These are phyloP conservation scores for Drosophila limbata DNA, from an alignment of 2,888 invertebrate species.

Conservation along the genomic window DNA sequence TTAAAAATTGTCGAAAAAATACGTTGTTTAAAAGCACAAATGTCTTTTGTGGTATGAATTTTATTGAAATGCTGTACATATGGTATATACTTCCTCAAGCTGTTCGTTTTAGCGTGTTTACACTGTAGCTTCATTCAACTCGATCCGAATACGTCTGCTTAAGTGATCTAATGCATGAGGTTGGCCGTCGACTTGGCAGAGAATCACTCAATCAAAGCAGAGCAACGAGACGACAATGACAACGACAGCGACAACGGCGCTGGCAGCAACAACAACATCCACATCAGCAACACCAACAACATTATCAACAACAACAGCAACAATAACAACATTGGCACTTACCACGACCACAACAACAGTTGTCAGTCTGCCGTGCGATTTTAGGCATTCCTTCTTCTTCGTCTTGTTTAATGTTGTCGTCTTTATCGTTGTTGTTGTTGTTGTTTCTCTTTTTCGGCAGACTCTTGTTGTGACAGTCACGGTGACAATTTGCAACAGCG, in stretches of 20 bases:
- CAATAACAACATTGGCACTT: constrained; percentile 26
- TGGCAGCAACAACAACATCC: constrained; percentile 1
- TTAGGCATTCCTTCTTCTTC: constrained; percentile 38
- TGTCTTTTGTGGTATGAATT: too few species aligned
- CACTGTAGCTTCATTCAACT: constrained; percentile 12
- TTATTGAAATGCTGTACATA: not conserved
- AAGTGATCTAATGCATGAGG: constrained; percentile 44
- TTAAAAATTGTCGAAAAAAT: too few species aligned
- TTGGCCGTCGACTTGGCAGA: constrained; percentile 35
- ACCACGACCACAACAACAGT: constrained; percentile 10
- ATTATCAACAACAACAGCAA: constrained; percentile 9
- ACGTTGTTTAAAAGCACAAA: too few species aligned
- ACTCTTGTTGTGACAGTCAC: constrained; percentile 54
- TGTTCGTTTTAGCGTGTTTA: not conserved
- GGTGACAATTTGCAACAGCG: constrained; percentile 64
- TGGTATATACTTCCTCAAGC: not conserved
- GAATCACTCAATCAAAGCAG: constrained; percentile 52
- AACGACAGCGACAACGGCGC: not conserved
- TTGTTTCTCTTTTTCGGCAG: constrained; percentile 16
- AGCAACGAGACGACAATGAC: constrained; percentile 18
- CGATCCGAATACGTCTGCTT: constrained; percentile 5
- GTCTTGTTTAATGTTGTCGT: constrained; percentile 6
- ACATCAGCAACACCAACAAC: constrained; percentile 10
- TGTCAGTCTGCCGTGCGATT: constrained; percentile 43
- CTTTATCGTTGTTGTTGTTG: constrained; percentile 2